Evolutionary conservation across 2,888 invertebrate genomes (phyloP).

Genomic region (Dryococelus australis): DNA sequence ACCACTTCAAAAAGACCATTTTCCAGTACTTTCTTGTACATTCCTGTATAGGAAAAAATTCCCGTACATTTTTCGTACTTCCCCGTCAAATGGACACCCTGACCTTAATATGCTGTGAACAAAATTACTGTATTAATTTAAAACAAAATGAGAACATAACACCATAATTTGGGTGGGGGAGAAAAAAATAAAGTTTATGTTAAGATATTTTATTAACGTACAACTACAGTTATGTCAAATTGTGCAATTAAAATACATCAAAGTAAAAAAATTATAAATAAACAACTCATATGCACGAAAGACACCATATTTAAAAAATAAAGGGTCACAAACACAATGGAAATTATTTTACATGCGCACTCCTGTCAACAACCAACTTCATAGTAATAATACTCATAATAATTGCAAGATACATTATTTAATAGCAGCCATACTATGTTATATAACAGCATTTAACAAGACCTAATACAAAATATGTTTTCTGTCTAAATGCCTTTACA

Average conservation of each 20-base stretch:
- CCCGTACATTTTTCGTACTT: no score
- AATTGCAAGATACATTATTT: not conserved
- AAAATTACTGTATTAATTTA: not conserved
- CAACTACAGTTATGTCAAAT: not conserved
- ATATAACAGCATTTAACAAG: not conserved
- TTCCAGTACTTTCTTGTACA: no score
- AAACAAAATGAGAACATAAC: not conserved
- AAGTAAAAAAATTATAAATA: not conserved
- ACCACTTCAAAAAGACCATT: no score
- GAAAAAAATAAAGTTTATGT: not conserved
- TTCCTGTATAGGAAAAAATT: no score
- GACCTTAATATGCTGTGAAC: no score
- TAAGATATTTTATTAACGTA: no score
- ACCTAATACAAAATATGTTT: not conserved
- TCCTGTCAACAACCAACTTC: not conserved
- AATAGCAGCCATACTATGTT: not conserved
- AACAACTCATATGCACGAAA: no score
- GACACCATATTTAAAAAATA: not conserved
- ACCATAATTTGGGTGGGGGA: not conserved
- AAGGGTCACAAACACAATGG: not conserved
- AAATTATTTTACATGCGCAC: not conserved
- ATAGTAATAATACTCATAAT: not conserved
- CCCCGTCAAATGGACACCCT: no score
- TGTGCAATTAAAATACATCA: not conserved
- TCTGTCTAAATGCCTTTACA: not conserved